Evolutionary conservation across 2,113 vertebrate species (phyloP).

Genomic region (Tachysurus fulvidraco): DNA sequence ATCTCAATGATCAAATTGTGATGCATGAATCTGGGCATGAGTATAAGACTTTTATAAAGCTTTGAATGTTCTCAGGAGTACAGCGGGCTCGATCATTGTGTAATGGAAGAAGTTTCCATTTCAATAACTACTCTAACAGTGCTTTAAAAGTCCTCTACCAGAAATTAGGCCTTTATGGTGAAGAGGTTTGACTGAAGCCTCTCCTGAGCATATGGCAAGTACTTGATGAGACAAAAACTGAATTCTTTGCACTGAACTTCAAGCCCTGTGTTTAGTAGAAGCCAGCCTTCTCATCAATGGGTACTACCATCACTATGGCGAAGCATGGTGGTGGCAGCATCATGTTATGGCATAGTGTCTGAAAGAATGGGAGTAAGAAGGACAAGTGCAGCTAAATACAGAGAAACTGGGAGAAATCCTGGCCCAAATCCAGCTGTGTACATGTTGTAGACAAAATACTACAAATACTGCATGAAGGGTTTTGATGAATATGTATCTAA

Average conservation of each 20-base stretch:
- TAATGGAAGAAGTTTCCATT: background rate
- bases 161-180: background rate
- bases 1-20: no score
- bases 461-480: background rate
- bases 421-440: no score
- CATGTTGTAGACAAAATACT: background rate
- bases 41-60: no score
- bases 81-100: background rate
- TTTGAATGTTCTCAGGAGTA: background rate
- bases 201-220: background rate
- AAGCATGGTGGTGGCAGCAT: background rate
- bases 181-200: background rate
- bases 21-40: no score
- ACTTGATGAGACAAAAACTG: background rate
- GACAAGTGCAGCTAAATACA: background rate
- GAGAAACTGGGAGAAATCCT: background rate
- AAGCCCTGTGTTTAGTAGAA: background rate
- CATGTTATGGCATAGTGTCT: background rate
- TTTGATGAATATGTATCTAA: no score
- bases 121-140: background rate
- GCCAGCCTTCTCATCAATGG: background rate
- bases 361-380: background rate
- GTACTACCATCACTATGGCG: background rate
- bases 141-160: background rate
- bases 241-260: background rate